A percentile compares a stretch with the other conserved stretches of the same genome.
phyloP scores from a whole-genome alignment of 2,888 invertebrate species.

The Anodontia alba region DNA sequence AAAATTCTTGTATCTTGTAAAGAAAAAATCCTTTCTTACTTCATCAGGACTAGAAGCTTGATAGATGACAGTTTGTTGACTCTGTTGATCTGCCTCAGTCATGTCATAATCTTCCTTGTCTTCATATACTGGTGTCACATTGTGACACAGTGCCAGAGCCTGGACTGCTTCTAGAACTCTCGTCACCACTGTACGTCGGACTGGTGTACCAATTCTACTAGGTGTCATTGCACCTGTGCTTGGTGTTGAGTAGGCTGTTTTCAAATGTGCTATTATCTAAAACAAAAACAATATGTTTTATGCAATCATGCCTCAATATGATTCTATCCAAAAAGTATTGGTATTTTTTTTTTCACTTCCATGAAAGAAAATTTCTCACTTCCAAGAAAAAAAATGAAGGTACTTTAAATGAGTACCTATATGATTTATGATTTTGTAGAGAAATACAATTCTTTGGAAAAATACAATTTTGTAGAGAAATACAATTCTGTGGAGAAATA shows the following conservation, averaged over 20 bases:
- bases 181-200: constrained; percentile 89
- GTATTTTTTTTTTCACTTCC: too few species aligned
- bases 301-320: not conserved
- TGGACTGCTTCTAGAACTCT: constrained; percentile 95
- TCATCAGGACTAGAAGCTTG: constrained; percentile 92
- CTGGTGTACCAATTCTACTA: constrained; percentile 80
- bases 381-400: too few species aligned
- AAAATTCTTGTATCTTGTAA: too few species aligned
- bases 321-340: not conserved
- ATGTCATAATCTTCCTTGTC: constrained; percentile 76
- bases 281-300: too few species aligned
- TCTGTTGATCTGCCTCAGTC: constrained; percentile 83
- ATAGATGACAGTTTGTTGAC: constrained; percentile 86
- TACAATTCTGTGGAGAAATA: too few species aligned
- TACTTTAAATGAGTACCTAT: too few species aligned
- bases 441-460: too few species aligned
- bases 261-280: constrained; percentile 86
- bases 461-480: too few species aligned
- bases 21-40: too few species aligned
- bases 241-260: constrained; percentile 83
- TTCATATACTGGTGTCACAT: constrained; percentile 99
- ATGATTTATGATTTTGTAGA: too few species aligned
- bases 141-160: constrained; percentile 98
- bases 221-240: constrained; percentile 54
- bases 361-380: too few species aligned